Evolutionary conservation across 2,888 invertebrate species (phyloP).

Genomic region (Scelioninae gen. 2): DNA sequence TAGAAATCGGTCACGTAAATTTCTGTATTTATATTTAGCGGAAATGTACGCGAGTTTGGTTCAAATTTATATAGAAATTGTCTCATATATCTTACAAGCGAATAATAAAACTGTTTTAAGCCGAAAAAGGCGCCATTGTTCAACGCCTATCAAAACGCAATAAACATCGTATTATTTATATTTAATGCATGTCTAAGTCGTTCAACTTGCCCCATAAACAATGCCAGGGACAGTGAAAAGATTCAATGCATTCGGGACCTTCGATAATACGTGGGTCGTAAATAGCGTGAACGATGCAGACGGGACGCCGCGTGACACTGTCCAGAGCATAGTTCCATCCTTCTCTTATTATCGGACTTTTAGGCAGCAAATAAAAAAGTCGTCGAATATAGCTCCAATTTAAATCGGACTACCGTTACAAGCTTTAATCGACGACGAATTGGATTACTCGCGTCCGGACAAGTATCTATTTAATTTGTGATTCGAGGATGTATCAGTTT

Average conservation of each 20-base stretch:
- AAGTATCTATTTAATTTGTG: constrained; percentile 15
- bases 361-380: constrained; percentile 68
- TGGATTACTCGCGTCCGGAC: constrained; percentile 22
- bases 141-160: constrained; percentile 5
- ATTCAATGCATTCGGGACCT: constrained; percentile 34
- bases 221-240: constrained; percentile 29
- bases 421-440: constrained; percentile 46
- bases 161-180: constrained; percentile 25
- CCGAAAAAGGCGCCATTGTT: constrained; percentile 24
- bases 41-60: neutral
- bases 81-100: constrained; percentile 1
- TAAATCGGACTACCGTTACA: constrained; percentile 45
- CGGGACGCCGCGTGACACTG: constrained; percentile 62
- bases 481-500: neutral
- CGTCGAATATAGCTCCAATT: constrained; percentile 63
- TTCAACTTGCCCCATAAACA: constrained; percentile 44
- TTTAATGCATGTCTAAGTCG: constrained; percentile 18
- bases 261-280: constrained; percentile 40
- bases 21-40: neutral
- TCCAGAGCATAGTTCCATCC: constrained; percentile 66
- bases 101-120: neutral
- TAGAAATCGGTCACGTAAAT: no score
- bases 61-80: constrained; percentile 9
- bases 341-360: constrained; percentile 66
- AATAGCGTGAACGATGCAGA: constrained; percentile 59